A percentile compares a stretch with the other conserved stretches of the same genome.
Conservation (phyloP, 2,888 invertebrate species). For the Pegoplata infirma region DNA sequence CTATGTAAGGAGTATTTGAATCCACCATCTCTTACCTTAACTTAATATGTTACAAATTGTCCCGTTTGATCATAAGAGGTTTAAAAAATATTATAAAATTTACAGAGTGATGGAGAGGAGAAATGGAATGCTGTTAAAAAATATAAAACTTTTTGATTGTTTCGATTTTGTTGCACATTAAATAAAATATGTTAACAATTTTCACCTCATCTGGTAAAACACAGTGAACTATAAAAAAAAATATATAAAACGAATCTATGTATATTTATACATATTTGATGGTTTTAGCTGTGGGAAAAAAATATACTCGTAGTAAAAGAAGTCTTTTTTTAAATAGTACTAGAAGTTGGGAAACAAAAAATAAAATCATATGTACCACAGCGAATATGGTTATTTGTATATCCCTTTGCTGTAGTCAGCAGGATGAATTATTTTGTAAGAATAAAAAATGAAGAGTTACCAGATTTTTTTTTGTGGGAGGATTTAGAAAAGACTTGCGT, state of each 20-base stretch:
- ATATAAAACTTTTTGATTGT: conserved; percentile 39
- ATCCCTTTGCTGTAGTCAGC: background rate
- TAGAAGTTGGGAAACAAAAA: conserved; percentile 5
- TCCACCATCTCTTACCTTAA: no score
- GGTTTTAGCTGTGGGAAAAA: no score
- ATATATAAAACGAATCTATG: background rate
- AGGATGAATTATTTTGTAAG: background rate
- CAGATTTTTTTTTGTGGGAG: background rate
- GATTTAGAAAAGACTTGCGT: no score
- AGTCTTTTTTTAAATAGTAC: background rate
- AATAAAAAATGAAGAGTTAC: background rate
- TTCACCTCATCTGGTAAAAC: conserved; percentile 42
- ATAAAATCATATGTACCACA: background rate
- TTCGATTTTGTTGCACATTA: conserved; percentile 51
- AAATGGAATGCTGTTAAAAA: background rate
- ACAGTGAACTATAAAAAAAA: conserved; percentile 19
- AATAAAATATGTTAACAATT: conserved; percentile 52
- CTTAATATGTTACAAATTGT: no score
- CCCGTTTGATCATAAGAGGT: no score
- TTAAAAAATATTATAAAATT: no score
- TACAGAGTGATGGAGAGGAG: no score
- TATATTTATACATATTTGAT: no score
- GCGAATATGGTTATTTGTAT: background rate
- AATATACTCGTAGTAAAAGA: background rate
- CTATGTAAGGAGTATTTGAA: no score